These are phyloP conservation scores for Drosophila repletoides DNA, from an alignment of 1,140 invertebrate genomes.

Conservation along the genomic window DNA sequence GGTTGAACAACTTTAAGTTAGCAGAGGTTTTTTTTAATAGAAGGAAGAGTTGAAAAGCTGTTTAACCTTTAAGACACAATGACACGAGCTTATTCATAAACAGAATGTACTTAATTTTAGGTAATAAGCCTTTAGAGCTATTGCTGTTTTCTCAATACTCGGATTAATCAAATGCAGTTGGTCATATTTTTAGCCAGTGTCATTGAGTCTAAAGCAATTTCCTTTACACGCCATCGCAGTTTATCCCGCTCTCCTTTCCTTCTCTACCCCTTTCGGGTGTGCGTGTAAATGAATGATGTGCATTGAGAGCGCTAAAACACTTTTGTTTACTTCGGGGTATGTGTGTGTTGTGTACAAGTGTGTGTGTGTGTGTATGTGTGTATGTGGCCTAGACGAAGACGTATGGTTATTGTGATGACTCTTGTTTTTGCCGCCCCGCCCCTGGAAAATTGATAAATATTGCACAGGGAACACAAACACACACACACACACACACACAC, in stretches of 20 bases:
- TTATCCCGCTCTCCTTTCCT: not conserved
- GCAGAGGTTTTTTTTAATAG: no score
- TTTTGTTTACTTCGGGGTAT: conserved; percentile 61
- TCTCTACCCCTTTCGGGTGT: conserved; percentile 11
- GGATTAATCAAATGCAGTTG: not conserved
- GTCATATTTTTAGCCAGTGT: conserved; percentile 1
- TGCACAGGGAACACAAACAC: conserved; percentile 36
- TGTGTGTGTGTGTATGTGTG: conserved; percentile 32
- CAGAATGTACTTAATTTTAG: no score
- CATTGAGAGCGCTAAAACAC: conserved; percentile 72
- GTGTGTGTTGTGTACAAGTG: not conserved
- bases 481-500: conserved; percentile 10
- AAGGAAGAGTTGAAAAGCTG: no score
- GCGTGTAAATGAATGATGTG: conserved; percentile 75
- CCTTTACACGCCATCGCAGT: not conserved
- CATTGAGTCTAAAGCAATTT: conserved; percentile 1
- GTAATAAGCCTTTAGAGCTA: no score
- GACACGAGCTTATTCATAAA: no score
- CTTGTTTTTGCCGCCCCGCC: conserved; percentile 45
- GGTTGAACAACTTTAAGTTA: no score
- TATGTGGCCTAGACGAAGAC: conserved; percentile 63
- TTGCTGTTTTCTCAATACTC: not conserved
- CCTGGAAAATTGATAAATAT: conserved; percentile 71
- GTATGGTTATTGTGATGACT: conserved; percentile 79
- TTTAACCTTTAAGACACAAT: no score